Evolutionary conservation across 2,888 invertebrate genomes (phyloP).

Genomic region (Ryuthela nishihirai): DNA sequence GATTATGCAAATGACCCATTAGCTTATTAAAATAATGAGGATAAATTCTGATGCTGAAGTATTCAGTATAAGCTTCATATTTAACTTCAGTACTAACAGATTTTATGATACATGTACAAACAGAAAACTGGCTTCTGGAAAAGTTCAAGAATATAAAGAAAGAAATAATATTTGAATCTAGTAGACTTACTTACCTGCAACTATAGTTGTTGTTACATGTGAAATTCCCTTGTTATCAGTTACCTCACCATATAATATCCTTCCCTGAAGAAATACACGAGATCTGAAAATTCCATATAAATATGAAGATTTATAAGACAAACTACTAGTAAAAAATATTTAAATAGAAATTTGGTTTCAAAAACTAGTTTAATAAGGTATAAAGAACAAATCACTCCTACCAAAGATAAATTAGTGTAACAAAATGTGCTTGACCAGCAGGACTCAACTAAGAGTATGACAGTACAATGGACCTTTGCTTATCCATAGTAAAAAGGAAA

Average conservation of each 20-base stretch:
- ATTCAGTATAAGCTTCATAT: no score
- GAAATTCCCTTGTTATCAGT: slow-evolving; percentile 70
- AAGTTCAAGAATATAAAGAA: no score
- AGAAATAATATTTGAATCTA: no score
- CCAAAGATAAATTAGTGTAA: not conserved
- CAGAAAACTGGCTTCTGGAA: no score
- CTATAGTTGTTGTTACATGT: slow-evolving; percentile 69
- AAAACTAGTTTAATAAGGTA: not conserved
- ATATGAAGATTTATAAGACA: not conserved
- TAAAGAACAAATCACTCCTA: not conserved
- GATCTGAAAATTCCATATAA: slow-evolving; percentile 6
- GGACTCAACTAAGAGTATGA: no score
- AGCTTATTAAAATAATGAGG: no score
- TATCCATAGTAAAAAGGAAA: not conserved
- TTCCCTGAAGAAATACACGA: slow-evolving; percentile 74
- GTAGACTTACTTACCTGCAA: slow-evolving; percentile 63
- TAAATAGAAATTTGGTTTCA: not conserved
- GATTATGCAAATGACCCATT: no score
- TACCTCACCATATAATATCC: slow-evolving; percentile 78
- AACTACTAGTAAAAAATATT: not conserved
- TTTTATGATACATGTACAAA: no score
- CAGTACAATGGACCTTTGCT: no score
- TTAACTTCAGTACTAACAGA: no score
- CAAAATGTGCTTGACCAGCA: no score
- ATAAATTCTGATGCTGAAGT: no score